These are phyloP conservation scores for Bellardia pandia DNA, from an alignment of 2,888 invertebrate genomes.

Conservation along the genomic window DNA sequence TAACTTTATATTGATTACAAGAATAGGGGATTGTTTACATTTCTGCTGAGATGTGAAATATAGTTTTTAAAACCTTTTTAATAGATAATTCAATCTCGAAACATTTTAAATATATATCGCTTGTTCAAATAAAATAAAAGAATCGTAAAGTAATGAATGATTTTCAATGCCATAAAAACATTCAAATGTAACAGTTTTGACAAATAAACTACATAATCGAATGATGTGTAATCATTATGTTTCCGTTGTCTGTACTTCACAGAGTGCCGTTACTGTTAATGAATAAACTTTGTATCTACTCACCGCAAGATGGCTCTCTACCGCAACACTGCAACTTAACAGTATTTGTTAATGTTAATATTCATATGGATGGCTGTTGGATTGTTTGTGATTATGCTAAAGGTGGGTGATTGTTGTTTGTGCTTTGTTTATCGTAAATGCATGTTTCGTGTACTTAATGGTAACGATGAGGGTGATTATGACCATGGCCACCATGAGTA, in stretches of 20 bases:
- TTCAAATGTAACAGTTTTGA: no score
- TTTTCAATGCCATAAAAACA: no score
- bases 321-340: neutral
- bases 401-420: neutral
- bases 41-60: no score
- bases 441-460: slow-evolving; percentile 75
- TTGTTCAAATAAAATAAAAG: no score
- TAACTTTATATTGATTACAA: no score
- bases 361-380: neutral
- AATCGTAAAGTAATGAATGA: no score
- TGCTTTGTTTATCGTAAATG: slow-evolving; percentile 1
- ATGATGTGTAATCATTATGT: neutral
- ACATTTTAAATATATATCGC: no score
- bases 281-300: slow-evolving; percentile 10
- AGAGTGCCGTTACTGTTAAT: no score
- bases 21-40: no score
- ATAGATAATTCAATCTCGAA: no score
- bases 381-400: neutral
- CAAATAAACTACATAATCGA: no score
- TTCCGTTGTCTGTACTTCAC: neutral
- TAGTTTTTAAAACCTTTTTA: no score
- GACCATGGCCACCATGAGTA: slow-evolving; percentile 1
- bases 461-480: slow-evolving; percentile 77
- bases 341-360: neutral
- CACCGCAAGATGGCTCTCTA: slow-evolving; percentile 34